A percentile compares a stretch with the other conserved stretches of the same genome.
Conservation (phyloP, 2,797 vertebrate species). For the Protonibea diacanthus region DNA sequence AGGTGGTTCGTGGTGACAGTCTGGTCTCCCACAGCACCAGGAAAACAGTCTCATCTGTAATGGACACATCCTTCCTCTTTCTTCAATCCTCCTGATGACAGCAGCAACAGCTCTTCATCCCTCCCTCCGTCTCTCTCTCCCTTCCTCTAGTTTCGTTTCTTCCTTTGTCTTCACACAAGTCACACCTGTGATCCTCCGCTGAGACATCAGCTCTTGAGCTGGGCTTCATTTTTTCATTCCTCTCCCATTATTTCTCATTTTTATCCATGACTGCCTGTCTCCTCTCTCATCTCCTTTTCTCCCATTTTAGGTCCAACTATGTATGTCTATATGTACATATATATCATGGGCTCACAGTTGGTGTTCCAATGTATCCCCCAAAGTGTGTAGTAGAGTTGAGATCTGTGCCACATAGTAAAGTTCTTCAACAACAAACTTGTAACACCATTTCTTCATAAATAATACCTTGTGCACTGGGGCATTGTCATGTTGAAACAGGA, state of each 20-base stretch:
- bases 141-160: slow-evolving; percentile 53
- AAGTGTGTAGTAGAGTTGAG: slow-evolving; percentile 12
- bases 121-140: slow-evolving; percentile 40
- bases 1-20: slow-evolving; percentile 73
- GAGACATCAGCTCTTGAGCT: slow-evolving; percentile 65
- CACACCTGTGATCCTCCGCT: slow-evolving; percentile 76
- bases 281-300: slow-evolving; percentile 23
- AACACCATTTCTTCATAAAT: background rate
- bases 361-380: slow-evolving; percentile 29
- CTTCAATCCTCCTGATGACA: slow-evolving; percentile 74
- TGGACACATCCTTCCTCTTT: slow-evolving; percentile 75
- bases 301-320: slow-evolving; percentile 1
- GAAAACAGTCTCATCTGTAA: slow-evolving; percentile 72
- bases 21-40: slow-evolving; percentile 62
- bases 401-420: background rate
- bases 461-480: background rate
- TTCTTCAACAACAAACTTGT: background rate
- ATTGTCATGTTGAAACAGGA: slow-evolving; percentile 5
- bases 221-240: slow-evolving; percentile 52
- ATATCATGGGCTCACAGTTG: slow-evolving; percentile 5
- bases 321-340: background rate
- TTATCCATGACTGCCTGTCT: slow-evolving; percentile 38
- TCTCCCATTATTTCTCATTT: slow-evolving; percentile 45
- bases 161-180: slow-evolving; percentile 69
- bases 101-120: slow-evolving; percentile 65